Evolutionary conservation across 2,888 invertebrate species (phyloP).

Genomic region (Dexiosoma caninum): DNA sequence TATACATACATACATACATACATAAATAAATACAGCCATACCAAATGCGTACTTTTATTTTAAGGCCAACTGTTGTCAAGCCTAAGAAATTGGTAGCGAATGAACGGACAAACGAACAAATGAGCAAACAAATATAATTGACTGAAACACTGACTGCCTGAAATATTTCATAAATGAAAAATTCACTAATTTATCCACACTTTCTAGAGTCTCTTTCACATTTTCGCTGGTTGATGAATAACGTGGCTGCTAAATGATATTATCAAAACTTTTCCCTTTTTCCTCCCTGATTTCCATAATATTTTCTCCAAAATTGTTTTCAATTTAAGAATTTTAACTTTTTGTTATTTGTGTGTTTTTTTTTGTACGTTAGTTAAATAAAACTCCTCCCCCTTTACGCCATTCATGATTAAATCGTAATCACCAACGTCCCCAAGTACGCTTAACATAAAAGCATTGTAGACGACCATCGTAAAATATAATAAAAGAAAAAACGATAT

Average conservation of each 20-base stretch:
- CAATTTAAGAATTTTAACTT: conserved; percentile 46
- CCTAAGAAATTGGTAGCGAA: background rate
- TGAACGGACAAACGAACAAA: no score
- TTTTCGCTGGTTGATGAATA: conserved; percentile 22
- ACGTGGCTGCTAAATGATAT: conserved; percentile 41
- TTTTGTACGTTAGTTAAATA: background rate
- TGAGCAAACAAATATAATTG: background rate
- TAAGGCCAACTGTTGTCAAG: conserved; percentile 23
- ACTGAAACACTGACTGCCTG: background rate
- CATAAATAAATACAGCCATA: no score
- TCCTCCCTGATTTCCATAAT: background rate
- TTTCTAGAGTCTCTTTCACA: background rate
- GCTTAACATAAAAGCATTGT: background rate
- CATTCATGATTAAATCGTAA: conserved; percentile 50
- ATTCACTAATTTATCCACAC: conserved; percentile 42
- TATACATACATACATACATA: background rate
- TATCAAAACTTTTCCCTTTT: conserved; percentile 25
- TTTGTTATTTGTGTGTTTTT: conserved; percentile 31
- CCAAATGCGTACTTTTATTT: background rate
- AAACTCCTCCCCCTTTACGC: conserved; percentile 17
- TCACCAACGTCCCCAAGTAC: conserved; percentile 26
- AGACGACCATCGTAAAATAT: conserved; percentile 15
- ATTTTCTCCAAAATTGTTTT: conserved; percentile 25
- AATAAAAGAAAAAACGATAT: background rate
- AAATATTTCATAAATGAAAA: conserved; percentile 25